phyloP scores from a whole-genome alignment of 2,113 vertebrate species.

The Chitala chitala region DNA sequence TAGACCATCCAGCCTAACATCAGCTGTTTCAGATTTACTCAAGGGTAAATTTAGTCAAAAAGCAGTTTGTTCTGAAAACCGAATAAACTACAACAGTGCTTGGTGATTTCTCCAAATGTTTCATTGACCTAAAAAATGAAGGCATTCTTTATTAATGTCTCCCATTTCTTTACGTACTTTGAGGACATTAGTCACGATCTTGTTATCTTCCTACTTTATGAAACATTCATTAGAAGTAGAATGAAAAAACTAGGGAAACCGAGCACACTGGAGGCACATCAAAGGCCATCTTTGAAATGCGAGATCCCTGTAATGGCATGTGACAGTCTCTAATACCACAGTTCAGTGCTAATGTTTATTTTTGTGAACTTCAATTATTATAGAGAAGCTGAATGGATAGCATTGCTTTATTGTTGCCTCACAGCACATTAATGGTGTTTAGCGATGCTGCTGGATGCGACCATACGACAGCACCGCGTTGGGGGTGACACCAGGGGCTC shows the following conservation, averaged over 20 bases:
- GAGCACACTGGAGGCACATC: not conserved
- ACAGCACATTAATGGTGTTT: not conserved
- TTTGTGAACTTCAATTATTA: constrained; percentile 9
- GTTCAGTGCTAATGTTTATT: constrained; percentile 10
- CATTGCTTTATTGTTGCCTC: not conserved
- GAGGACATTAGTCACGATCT: constrained; percentile 10
- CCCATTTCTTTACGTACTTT: not conserved
- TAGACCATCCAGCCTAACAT: not conserved
- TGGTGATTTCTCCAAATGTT: not conserved
- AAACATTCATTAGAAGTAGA: constrained; percentile 17
- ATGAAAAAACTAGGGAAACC: not conserved
- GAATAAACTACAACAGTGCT: constrained; percentile 12
- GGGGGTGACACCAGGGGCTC: not conserved
- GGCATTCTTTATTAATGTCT: not conserved
- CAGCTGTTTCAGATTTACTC: constrained; percentile 22
- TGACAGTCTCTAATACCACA: not conserved
- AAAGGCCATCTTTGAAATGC: constrained; percentile 15
- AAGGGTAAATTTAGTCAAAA: constrained; percentile 11
- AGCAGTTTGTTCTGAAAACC: constrained; percentile 8
- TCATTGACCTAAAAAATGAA: not conserved
- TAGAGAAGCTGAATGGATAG: not conserved
- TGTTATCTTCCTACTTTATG: constrained; percentile 7
- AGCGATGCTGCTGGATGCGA: not conserved
- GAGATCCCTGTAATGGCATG: not conserved
- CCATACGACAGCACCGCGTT: not conserved